Conservation (phyloP, 2,797 vertebrate species). For the Saguinus oedipus region DNA sequence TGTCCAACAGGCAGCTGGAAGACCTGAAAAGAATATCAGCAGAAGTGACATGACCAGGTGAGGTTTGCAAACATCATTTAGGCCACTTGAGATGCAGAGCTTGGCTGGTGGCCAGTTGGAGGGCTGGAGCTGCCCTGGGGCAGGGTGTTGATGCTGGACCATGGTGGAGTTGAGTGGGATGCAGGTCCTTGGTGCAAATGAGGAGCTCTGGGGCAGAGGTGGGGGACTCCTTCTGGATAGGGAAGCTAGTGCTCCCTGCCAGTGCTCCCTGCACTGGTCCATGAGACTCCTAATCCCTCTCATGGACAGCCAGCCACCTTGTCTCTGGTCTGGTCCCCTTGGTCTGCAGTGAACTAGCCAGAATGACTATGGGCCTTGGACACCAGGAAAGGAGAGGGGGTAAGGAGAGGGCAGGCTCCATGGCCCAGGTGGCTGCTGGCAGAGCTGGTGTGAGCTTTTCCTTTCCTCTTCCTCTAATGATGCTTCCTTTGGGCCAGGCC, state of each 20-base stretch:
- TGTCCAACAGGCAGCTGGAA: neutral
- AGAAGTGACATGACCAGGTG: neutral
- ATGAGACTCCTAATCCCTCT: neutral
- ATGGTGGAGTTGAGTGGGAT: fast-evolving
- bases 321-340: neutral
- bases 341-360: neutral
- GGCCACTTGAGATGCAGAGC: neutral
- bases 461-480: neutral
- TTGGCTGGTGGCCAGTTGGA: neutral
- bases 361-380: neutral
- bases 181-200: no score
- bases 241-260: neutral
- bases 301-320: neutral
- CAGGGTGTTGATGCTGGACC: neutral
- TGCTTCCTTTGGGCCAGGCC: neutral
- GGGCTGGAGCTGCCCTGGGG: neutral
- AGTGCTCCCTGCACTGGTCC: fast-evolving
- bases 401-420: neutral
- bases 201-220: neutral
- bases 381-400: fast-evolving
- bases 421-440: neutral
- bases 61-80: neutral
- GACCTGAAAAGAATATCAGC: neutral
- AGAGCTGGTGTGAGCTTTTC: neutral
- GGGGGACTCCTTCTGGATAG: neutral